Conservation (phyloP, 2,888 invertebrate genomes). For the Nemapogon koenigi region DNA sequence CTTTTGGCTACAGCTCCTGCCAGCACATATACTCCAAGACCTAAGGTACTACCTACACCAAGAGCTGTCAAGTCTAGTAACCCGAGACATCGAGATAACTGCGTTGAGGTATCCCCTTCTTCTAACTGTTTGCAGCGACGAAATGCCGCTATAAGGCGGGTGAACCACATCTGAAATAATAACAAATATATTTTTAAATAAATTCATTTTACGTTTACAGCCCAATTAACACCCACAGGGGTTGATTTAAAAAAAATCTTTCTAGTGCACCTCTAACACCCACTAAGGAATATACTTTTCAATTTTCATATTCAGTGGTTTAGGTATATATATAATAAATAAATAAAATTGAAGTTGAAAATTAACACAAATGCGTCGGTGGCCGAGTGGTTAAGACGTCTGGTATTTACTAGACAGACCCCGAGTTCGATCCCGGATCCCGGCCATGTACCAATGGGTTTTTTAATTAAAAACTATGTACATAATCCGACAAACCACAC, state of each 20-base stretch:
- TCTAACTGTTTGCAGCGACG: conserved; percentile 56
- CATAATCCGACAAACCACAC: no score
- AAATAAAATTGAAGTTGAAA: background rate
- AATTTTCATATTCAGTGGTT: no score
- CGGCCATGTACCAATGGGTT: no score
- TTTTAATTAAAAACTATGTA: no score
- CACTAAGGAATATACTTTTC: no score
- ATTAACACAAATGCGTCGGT: background rate
- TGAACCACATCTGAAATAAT: conserved; percentile 40
- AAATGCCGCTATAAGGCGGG: conserved; percentile 31
- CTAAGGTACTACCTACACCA: conserved; percentile 88
- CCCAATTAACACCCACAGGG: background rate
- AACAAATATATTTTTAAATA: background rate
- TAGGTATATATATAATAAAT: background rate
- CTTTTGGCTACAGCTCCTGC: conserved; percentile 88
- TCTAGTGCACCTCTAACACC: no score
- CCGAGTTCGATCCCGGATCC: no score
- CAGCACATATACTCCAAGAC: conserved; percentile 93
- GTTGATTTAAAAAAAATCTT: background rate
- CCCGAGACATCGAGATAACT: conserved; percentile 72
- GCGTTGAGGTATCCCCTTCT: conserved; percentile 38
- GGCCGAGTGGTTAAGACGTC: no score
- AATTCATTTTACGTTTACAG: no score
- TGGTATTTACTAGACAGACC: no score
- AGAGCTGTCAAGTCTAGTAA: conserved; percentile 86